These are phyloP conservation scores for Lutjanus campechanus DNA, from an alignment of 2,797 vertebrate species.

Conservation along the genomic window DNA sequence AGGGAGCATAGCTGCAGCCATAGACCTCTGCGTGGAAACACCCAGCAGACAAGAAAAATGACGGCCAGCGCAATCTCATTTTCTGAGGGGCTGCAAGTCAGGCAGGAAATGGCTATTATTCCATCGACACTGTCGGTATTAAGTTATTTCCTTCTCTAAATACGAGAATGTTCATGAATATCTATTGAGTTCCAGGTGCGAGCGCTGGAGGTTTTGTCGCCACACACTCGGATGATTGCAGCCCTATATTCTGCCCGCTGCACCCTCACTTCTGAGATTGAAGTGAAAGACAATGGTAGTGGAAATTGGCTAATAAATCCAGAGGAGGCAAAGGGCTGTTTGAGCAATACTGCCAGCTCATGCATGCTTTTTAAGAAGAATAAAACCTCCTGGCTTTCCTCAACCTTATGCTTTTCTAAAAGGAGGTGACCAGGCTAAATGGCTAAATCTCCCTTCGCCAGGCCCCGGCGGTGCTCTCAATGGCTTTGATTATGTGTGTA, in stretches of 20 bases:
- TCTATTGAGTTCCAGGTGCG: slow-evolving; percentile 99
- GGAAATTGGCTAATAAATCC: slow-evolving; percentile 99
- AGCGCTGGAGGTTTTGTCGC: slow-evolving; percentile 88
- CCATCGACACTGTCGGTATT: slow-evolving; percentile 99
- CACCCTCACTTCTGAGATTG: slow-evolving; percentile 94
- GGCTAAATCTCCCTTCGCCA: slow-evolving; percentile 46
- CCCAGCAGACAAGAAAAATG: slow-evolving; percentile 98
- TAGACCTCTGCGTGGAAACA: slow-evolving; percentile 88
- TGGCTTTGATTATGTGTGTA: slow-evolving; percentile 38
- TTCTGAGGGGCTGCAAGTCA: slow-evolving; percentile 98
- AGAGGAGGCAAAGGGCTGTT: slow-evolving; percentile 92
- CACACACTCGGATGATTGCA: slow-evolving; percentile 90
- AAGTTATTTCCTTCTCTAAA: slow-evolving; percentile 99
- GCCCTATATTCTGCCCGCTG: slow-evolving; percentile 94
- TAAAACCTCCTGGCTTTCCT: slow-evolving; percentile 81
- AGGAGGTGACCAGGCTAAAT: slow-evolving; percentile 64
- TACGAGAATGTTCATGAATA: slow-evolving; percentile 99
- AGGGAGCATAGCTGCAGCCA: slow-evolving; percentile 84
- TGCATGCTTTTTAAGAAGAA: slow-evolving; percentile 87
- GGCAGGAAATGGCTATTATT: slow-evolving; percentile 99
- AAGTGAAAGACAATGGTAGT: slow-evolving; percentile 99
- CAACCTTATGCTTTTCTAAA: slow-evolving; percentile 64
- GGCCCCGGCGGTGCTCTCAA: slow-evolving; percentile 29
- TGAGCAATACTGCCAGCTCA: slow-evolving; percentile 89
- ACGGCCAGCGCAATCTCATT: slow-evolving; percentile 97